Base-by-base conservation (phyloP, 2,797 vertebrate species). In the Enteromius thamalakanensis region DNA sequence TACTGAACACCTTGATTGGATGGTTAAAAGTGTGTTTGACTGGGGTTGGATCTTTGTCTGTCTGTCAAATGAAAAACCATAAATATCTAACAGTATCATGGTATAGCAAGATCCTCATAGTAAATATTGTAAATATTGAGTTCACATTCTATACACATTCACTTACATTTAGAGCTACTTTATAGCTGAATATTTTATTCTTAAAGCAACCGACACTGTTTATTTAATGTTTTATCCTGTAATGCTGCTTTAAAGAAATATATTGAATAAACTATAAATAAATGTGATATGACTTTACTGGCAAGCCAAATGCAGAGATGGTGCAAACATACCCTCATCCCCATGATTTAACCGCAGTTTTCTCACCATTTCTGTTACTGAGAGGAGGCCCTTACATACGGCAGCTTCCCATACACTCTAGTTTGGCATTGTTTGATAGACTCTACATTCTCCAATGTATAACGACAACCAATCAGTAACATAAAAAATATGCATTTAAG, bases 391-490 rank as follows among this genome's bases (percentile, higher is more conserved):
- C 17, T 51, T 51, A 19, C 49, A 19, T 15, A 51, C 19, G 49
- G 17, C 49, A 51, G 49, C 49, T 51, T 53, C 19, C 19, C 6
- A 12, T 53, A 21, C 51, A 53, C 51, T 53, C 17, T 19, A 3
- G 42, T 45, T 45, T 45, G 42, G 11, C 42, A 11, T 45, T 45
- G 42, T 45, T 45, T 45, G 42, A 87, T 74, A 11, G 78, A 86
- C n/a, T 86, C 85, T 3, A 70, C 32, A 71, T 84, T 72, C 19
- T 81, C 55, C 85, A 84, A 23, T 14, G 40, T 72, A 34, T 78
- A 81, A 3, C 32, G 23, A 65, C 82, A 84, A 11, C 77, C 75
- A 53, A 77, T 23, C 11, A 80, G 47, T n/a, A 80, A 84, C 14
- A 84, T 26, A 42, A 70, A 34, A 26, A 1, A 37, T 65, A 84